Evolutionary conservation across 2,797 vertebrate species (phyloP).

Genomic region (Smutsia gigantea): DNA sequence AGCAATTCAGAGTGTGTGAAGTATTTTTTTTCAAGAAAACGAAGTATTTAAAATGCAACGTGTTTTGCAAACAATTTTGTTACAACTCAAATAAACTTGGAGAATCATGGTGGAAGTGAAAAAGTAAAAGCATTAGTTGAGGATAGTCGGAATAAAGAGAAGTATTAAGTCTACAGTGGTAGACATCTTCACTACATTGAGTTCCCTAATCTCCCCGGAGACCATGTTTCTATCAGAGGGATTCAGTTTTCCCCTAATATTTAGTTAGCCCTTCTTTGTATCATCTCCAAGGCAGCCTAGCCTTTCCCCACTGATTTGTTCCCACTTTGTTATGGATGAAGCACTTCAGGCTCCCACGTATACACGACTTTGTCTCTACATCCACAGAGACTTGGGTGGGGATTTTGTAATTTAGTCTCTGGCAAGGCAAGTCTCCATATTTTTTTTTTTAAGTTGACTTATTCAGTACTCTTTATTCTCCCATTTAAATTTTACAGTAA

Average conservation of each 20-base stretch:
- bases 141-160: not conserved
- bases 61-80: not conserved
- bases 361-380: not conserved
- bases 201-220: not conserved
- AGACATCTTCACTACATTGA: not conserved
- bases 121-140: not conserved
- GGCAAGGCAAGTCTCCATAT: not conserved
- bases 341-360: not conserved
- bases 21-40: not conserved
- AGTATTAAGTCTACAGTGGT: not conserved
- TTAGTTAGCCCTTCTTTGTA: not conserved
- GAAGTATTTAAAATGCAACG: not conserved
- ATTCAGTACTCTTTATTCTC: not conserved
- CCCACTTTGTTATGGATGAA: not conserved
- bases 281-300: not conserved
- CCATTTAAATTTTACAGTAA: constrained; percentile 1
- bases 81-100: not conserved
- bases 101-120: not conserved
- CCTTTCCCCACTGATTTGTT: not conserved
- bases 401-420: not conserved
- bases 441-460: not conserved
- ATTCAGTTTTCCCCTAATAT: not conserved
- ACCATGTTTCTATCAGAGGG: not conserved
- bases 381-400: not conserved
- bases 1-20: not conserved